Evolutionary conservation across 2,888 invertebrate species (phyloP).

Genomic region (Listrodromus nycthemerus): DNA sequence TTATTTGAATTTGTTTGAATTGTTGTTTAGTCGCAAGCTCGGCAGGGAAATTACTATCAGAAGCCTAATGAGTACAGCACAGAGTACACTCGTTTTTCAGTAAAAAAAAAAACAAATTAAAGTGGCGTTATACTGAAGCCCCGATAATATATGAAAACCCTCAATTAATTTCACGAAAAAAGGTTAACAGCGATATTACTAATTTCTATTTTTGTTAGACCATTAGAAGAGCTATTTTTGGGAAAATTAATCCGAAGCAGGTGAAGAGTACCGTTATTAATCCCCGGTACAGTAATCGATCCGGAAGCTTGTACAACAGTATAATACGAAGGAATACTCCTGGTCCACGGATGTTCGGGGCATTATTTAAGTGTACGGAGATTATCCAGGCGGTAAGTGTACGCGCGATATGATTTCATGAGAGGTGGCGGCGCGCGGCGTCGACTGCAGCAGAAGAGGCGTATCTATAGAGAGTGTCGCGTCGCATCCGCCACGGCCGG

Average conservation of each 20-base stretch:
- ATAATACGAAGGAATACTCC: slow-evolving; percentile 5
- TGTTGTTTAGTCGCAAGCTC: neutral
- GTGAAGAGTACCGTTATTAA: slow-evolving; percentile 25
- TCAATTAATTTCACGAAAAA: neutral
- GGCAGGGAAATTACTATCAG: neutral
- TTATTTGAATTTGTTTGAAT: neutral
- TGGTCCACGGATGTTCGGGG: slow-evolving; percentile 32
- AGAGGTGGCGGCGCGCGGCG: slow-evolving; percentile 24
- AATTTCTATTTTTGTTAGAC: slow-evolving; percentile 1
- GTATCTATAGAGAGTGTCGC: slow-evolving; percentile 51
- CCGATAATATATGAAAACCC: too few relatives aligned
- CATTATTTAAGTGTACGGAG: slow-evolving; percentile 58
- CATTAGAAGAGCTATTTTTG: neutral
- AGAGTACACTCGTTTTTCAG: neutral
- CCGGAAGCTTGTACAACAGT: slow-evolving; percentile 15
- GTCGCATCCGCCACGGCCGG: slow-evolving; percentile 54
- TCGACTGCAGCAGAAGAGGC: neutral
- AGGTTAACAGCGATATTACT: slow-evolving; percentile 11
- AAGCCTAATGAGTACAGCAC: neutral
- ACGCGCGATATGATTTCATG: slow-evolving; percentile 55
- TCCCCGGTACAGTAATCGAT: slow-evolving; percentile 28
- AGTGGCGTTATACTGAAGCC: neutral
- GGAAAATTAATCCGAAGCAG: slow-evolving; percentile 38
- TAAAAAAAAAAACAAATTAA: neutral
- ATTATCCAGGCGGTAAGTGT: slow-evolving; percentile 50